Evolutionary conservation across 2,797 vertebrate species (phyloP).

Genomic region (Cygnus olor): DNA sequence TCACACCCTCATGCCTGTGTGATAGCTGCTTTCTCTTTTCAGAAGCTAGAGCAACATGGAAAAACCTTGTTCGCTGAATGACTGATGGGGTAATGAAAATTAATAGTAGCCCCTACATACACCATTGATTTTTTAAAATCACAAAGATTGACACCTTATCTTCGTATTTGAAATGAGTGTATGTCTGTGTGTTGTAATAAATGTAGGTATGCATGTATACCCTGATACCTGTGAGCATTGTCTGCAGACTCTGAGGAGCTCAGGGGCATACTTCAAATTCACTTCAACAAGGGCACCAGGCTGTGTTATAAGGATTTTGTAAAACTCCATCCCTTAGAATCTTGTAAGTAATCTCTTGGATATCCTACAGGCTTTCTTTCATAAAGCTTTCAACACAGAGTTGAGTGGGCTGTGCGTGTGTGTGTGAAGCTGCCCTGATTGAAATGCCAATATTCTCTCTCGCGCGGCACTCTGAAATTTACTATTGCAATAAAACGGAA

Average conservation of each 20-base stretch:
- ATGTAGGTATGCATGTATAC: constrained; percentile 28
- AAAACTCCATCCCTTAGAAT: constrained; percentile 67
- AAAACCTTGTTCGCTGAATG: constrained; percentile 45
- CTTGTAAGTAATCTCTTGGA: constrained; percentile 64
- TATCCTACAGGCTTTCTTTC: constrained; percentile 67
- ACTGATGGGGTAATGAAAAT: constrained; percentile 22
- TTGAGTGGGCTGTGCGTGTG: neutral
- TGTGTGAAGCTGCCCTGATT: constrained; percentile 57
- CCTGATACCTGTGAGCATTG: constrained; percentile 5
- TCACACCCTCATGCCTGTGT: neutral
- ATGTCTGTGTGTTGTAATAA: constrained; percentile 12
- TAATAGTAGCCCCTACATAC: constrained; percentile 7
- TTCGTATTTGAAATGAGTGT: neutral
- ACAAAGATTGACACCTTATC: neutral
- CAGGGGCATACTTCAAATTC: constrained; percentile 69
- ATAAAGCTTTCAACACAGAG: constrained; percentile 67
- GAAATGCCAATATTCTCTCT: constrained; percentile 71
- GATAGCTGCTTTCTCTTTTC: constrained; percentile 23
- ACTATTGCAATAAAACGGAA: constrained; percentile 64
- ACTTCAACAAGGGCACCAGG: constrained; percentile 27
- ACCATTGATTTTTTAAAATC: constrained; percentile 11
- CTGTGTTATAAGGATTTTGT: constrained; percentile 62
- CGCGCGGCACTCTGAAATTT: constrained; percentile 64
- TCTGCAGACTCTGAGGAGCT: constrained; percentile 27
- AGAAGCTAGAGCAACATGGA: constrained; percentile 11